Base-by-base conservation (phyloP, 2,888 invertebrate species). In the Petrolisthes cinctipes region DNA sequence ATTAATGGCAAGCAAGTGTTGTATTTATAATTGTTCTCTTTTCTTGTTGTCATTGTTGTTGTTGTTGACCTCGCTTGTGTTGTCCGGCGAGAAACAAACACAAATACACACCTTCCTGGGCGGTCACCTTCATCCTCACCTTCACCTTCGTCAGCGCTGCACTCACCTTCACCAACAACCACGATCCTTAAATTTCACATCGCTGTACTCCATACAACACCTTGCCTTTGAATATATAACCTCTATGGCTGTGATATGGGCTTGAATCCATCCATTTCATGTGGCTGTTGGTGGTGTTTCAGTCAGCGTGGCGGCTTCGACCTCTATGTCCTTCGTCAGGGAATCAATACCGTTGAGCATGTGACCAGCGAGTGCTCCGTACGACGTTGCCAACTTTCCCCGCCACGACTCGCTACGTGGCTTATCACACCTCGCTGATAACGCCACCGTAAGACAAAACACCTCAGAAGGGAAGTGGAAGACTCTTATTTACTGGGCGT, bases 321-420 rank as follows among this genome's bases (percentile, higher is more conserved):
- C 71, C 71, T 86, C 61, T 86, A 71, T 81, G 86, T 53, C 86
- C 86, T 86, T 86, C 71, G 81, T 51, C 11, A 75, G 57, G 81
- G 86, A 86, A 71, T 86, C 86, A 86, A 86, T 86, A 86, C 80
- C n/a, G 23, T 56, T 76, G 80, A 56, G 80, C 86, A 86, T 82
- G 86, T 86, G 86, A 86, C 75, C 81, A 81, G 86, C 17, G 86
- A 57, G 86, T 86, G 86, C 73, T 71, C 71, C 20, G 4, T 71
- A 71, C 71, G 20, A 20, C 20, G 71, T 11, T 71, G 71, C 71
- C 71, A 71, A n/a, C 71, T 71, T 71, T 71, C 71, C 71, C 71
- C n/a, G 17, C 71, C 20, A 6, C 17, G n/a, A 6, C n/a, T 1
- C 71, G 17, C 20, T 71, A n/a, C 14, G 20, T 20, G 20, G n/a